phyloP scores from a whole-genome alignment of 2,113 vertebrate genomes.

The Anhinga anhinga region DNA sequence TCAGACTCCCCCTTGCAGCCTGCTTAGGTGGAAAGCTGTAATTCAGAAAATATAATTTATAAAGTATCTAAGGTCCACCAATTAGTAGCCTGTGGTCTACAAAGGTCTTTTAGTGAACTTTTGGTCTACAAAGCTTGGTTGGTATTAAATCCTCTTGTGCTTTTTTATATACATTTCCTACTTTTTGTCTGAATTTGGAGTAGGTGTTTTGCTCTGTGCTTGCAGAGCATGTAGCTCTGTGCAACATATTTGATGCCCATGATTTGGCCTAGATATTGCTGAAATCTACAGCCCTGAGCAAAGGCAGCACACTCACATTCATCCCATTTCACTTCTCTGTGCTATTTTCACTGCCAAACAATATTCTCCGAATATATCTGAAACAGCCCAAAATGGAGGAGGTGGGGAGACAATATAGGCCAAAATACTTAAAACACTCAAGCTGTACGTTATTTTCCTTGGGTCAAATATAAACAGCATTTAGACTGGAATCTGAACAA shows the following conservation, averaged over 20 bases:
- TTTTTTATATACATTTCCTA: not conserved
- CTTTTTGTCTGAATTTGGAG: not conserved
- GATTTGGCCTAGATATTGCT: not conserved
- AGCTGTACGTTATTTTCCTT: not conserved
- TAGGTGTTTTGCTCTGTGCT: accelerated
- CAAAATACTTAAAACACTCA: not conserved
- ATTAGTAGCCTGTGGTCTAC: not conserved
- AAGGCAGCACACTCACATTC: not conserved
- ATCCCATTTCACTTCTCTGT: not conserved
- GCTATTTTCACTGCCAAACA: not conserved
- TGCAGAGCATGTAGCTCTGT: not conserved
- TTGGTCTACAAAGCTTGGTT: not conserved
- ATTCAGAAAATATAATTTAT: not conserved
- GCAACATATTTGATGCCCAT: not conserved
- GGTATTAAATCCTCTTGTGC: not conserved
- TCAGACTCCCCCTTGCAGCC: not conserved
- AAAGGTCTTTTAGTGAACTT: not conserved
- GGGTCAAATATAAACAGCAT: not conserved
- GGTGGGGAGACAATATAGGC: not conserved
- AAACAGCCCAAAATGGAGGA: not conserved
- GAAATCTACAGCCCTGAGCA: not conserved
- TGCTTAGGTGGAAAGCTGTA: not conserved
- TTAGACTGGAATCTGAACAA: not conserved
- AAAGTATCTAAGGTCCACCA: not conserved
- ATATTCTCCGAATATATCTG: not conserved